Conservation (phyloP, 2,888 invertebrate genomes). For the Drosophila nr. perissopoda region DNA sequence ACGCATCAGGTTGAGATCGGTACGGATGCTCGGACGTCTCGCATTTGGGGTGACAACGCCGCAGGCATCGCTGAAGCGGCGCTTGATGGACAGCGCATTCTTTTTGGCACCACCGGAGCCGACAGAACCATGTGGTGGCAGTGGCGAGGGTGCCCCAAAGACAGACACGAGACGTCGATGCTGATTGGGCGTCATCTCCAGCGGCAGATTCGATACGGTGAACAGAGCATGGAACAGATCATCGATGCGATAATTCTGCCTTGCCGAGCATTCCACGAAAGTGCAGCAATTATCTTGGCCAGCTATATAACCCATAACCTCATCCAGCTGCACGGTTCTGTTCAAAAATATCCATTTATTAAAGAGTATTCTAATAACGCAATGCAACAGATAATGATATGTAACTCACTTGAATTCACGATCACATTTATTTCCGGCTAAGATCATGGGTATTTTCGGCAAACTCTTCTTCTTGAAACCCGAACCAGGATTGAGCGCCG, state of each 20-base stretch:
- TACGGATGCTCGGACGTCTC: conserved; percentile 93
- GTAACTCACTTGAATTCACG: conserved; percentile 89
- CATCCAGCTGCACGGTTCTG: conserved; percentile 91
- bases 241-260: conserved; percentile 92
- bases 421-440: conserved; percentile 95
- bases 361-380: background rate
- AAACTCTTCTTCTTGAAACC: conserved; percentile 87
- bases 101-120: conserved; percentile 88
- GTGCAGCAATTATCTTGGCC: conserved; percentile 91
- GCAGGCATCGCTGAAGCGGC: conserved; percentile 93
- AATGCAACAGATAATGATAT: background rate
- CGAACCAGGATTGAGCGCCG: conserved; percentile 88
- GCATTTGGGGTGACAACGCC: conserved; percentile 96
- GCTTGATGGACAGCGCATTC: conserved; percentile 92
- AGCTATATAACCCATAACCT: conserved; percentile 91
- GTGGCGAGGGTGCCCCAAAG: conserved; percentile 91
- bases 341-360: conserved; percentile 1
- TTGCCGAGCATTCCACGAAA: conserved; percentile 93
- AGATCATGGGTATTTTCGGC: conserved; percentile 92
- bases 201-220: conserved; percentile 91
- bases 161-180: conserved; percentile 92
- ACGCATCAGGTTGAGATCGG: conserved; percentile 94
- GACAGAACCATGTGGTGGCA: conserved; percentile 89
- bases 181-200: conserved; percentile 95
- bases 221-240: conserved; percentile 94